Evolutionary conservation across 1,140 invertebrate species (phyloP).

Genomic region (Laodelphax striatellus): DNA sequence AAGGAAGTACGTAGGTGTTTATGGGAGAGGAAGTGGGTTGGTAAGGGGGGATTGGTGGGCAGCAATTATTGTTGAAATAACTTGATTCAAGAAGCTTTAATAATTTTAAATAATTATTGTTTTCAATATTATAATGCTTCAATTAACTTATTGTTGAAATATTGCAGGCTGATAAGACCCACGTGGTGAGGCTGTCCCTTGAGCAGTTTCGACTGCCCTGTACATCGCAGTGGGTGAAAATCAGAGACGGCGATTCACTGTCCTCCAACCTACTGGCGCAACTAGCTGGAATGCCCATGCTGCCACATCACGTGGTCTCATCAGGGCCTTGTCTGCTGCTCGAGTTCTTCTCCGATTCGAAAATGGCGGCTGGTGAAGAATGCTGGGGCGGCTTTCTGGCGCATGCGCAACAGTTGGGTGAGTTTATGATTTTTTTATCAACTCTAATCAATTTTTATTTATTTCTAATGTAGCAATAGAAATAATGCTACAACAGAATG

Average conservation of each 20-base stretch:
- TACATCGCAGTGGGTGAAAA: constrained; percentile 56
- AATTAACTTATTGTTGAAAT: neutral
- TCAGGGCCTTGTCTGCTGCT: constrained; percentile 43
- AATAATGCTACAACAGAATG: too few species aligned
- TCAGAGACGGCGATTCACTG: constrained; percentile 61
- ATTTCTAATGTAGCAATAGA: too few species aligned
- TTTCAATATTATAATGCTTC: neutral
- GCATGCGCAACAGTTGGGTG: constrained; percentile 37
- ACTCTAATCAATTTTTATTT: too few species aligned
- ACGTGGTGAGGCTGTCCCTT: constrained; percentile 50
- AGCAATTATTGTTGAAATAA: too few species aligned
- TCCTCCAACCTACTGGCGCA: constrained; percentile 55
- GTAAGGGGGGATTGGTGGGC: too few species aligned
- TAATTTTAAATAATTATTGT: too few species aligned
- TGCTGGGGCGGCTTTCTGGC: constrained; percentile 67
- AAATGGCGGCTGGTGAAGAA: constrained; percentile 36
- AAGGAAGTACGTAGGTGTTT: too few species aligned
- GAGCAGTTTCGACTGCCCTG: constrained; percentile 61
- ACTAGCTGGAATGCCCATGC: constrained; percentile 41
- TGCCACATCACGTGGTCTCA: constrained; percentile 33
- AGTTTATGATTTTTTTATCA: neutral
- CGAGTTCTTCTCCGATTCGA: constrained; percentile 59
- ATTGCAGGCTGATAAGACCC: constrained; percentile 49
- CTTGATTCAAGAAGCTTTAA: too few species aligned
- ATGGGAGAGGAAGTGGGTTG: too few species aligned